Base-by-base conservation (phyloP, 2,888 invertebrate species). In the Timema podura region DNA sequence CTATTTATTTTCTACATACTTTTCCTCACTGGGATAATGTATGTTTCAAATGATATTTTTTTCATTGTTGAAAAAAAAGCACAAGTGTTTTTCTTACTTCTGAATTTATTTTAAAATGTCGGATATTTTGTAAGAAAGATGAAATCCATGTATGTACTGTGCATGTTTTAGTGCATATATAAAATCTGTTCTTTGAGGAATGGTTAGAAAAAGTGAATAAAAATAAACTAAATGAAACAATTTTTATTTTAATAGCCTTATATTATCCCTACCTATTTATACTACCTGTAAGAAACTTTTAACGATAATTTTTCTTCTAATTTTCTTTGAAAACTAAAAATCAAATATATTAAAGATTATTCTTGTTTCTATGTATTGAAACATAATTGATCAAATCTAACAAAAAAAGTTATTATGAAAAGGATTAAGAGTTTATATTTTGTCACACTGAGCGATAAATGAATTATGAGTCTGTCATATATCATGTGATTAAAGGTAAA, bases 141-240 rank as follows among this genome's bases (percentile, higher is more conserved):
- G 45, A 61, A 61, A 45, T 61, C 45, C 44, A 61, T 61, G 61
- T 61, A 61, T 76, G 77, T 77, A 77, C 76, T 79, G 77, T 80
- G 80, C 80, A 79, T 81, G 80, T 81, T 81, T 81, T 81, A 81
- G 78, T 80, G 80, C 79, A 80, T 80, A 79, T 78, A 76, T 13
- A 61, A 61, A 67, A 70, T 51, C 65, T 70, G 70, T 70, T 54
- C 70, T 64, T 68, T 57, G 16, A 64, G 64, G 70, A 67, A 64
- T 64, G 57, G 70, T 68, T 68, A 65, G 45, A n/a, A 70, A 70
- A 54, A 68, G 54, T 69, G 30, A 30, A 30, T 30, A 30, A 30
- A 30, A 30, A 30, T 30, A 30, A 30, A 30, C 30, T 30, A 30
- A 30, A 30, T 68, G 59, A 59, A 68, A 16, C 64, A 68, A 59